Evolutionary conservation across 2,797 vertebrate species (phyloP).

Genomic region (Hoplostethus mediterraneus): DNA sequence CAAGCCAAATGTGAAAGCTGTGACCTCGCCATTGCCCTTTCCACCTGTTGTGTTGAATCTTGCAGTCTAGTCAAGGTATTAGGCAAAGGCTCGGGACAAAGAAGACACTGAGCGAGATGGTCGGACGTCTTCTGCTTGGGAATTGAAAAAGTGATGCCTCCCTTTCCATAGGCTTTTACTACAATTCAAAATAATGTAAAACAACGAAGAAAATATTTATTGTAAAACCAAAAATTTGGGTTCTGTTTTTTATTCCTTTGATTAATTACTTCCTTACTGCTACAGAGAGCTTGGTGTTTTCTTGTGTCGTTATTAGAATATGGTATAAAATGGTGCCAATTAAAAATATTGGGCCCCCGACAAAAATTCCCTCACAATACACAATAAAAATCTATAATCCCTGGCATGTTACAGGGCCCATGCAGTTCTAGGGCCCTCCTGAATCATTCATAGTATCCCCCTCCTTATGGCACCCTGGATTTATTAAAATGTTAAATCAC

Average conservation of each 20-base stretch:
- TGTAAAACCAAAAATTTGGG: too few relatives aligned
- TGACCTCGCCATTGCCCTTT: constrained; percentile 72
- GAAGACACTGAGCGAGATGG: constrained; percentile 29
- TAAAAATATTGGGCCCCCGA: too few relatives aligned
- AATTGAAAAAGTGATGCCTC: constrained; percentile 8
- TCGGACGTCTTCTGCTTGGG: not conserved
- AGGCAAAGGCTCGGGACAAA: constrained; percentile 49
- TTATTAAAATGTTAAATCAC: too few relatives aligned
- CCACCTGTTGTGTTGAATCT: constrained; percentile 84
- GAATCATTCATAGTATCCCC: too few relatives aligned
- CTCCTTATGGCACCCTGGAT: too few relatives aligned
- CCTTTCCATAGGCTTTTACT: too few relatives aligned
- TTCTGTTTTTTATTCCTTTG: too few relatives aligned
- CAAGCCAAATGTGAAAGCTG: constrained; percentile 84
- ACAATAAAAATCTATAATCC: too few relatives aligned
- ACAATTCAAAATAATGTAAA: not conserved
- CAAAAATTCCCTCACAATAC: too few relatives aligned
- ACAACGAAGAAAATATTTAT: not conserved
- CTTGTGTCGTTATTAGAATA: not conserved
- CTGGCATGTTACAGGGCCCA: too few relatives aligned
- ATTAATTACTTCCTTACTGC: too few relatives aligned
- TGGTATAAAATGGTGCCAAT: not conserved
- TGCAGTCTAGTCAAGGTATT: constrained; percentile 53
- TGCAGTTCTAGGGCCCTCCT: too few relatives aligned
- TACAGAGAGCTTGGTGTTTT: not conserved